Conservation (phyloP, 2,888 invertebrate species). For the Stramonita haemastoma region DNA sequence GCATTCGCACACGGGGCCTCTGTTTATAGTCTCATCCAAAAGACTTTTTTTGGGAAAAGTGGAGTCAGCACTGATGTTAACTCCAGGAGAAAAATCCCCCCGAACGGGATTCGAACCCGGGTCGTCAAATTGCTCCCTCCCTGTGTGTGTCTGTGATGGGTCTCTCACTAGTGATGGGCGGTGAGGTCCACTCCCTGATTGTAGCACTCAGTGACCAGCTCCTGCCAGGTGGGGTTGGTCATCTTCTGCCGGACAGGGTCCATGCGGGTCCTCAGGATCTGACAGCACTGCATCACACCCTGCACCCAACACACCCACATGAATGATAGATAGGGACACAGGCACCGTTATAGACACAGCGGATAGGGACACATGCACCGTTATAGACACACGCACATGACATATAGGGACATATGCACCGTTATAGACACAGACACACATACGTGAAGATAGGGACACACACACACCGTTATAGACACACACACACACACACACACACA, state of each 20-base stretch:
- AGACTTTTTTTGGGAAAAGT: no score
- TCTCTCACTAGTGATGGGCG: constrained; percentile 58
- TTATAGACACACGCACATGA: background rate
- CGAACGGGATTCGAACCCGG: no score
- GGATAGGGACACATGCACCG: background rate
- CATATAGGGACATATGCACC: background rate
- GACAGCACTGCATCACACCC: constrained; percentile 74
- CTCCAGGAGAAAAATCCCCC: no score
- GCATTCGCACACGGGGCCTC: no score
- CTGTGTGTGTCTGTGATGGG: background rate
- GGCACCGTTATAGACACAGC: background rate
- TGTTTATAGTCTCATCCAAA: no score
- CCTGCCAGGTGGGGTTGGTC: constrained; percentile 70
- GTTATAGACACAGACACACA: background rate
- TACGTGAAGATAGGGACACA: no score
- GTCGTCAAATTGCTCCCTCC: no score
- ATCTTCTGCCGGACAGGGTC: constrained; percentile 73
- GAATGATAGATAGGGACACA: background rate
- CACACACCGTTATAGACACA: background rate
- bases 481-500: no score
- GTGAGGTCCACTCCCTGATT: constrained; percentile 71
- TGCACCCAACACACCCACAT: constrained; percentile 45
- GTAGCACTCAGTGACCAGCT: constrained; percentile 72
- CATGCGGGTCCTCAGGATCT: constrained; percentile 71
- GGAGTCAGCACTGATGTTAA: no score